Evolutionary conservation across 2,113 vertebrate species (phyloP).

Genomic region (Chamaetylas fuelleborni): DNA sequence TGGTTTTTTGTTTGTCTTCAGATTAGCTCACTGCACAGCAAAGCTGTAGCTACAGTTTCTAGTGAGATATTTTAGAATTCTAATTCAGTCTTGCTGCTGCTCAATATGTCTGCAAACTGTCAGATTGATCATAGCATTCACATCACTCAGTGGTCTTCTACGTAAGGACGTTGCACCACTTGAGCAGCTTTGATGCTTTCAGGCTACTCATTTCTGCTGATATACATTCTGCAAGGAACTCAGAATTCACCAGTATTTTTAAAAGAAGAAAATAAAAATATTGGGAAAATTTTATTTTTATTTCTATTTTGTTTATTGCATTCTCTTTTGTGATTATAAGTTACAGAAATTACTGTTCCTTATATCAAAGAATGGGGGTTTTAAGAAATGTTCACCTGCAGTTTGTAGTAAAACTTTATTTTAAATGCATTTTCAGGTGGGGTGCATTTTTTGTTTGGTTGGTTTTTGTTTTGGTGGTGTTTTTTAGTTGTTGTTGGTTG

Average conservation of each 20-base stretch:
- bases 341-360: neutral
- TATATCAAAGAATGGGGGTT: neutral
- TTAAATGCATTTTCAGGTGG: neutral
- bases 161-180: neutral
- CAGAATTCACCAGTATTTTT: neutral
- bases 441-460: neutral
- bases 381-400: neutral
- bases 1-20: neutral
- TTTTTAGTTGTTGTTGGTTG: neutral
- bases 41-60: neutral
- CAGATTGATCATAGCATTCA: neutral
- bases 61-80: neutral
- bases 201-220: neutral
- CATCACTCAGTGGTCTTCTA: neutral
- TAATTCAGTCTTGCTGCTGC: neutral
- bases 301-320: neutral
- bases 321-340: neutral
- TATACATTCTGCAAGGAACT: neutral
- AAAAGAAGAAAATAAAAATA: neutral
- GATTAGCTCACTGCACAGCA: neutral
- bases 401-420: neutral
- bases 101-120: neutral
- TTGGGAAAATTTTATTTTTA: neutral
- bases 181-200: neutral
- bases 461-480: neutral